Conservation (phyloP, 1,140 invertebrate genomes). For the Eriocheir sinensis region DNA sequence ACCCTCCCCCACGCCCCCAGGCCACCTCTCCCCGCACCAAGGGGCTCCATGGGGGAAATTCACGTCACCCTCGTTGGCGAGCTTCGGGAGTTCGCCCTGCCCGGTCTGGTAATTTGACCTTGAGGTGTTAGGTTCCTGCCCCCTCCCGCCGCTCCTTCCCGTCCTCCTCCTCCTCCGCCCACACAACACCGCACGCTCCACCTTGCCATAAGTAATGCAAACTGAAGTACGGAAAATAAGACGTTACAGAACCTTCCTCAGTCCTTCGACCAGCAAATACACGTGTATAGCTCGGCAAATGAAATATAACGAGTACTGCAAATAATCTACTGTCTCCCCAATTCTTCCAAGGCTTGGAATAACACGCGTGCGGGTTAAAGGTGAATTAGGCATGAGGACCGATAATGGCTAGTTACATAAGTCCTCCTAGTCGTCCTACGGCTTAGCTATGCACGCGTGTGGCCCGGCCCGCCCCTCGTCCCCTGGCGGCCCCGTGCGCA, state of each 20-base stretch:
- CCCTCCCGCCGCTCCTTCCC: background rate
- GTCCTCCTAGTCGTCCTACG: too few species aligned
- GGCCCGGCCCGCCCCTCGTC: too few species aligned
- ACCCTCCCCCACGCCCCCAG: background rate
- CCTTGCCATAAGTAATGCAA: background rate
- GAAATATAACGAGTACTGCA: too few species aligned
- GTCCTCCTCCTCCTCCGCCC: background rate
- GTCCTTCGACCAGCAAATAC: background rate
- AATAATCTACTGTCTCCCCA: too few species aligned
- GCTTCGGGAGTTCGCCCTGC: background rate
- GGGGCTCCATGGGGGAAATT: background rate
- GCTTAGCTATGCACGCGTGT: too few species aligned
- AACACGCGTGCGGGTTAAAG: too few species aligned
- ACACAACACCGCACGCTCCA: too few species aligned
- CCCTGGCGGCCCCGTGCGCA: background rate
- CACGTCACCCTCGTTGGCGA: background rate
- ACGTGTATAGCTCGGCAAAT: too few species aligned
- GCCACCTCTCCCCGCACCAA: background rate
- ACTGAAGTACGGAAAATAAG: background rate
- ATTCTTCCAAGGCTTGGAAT: background rate
- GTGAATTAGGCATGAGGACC: too few species aligned
- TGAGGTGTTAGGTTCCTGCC: constrained; percentile 9
- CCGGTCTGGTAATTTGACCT: constrained; percentile 34
- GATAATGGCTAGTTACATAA: too few species aligned
- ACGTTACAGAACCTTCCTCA: background rate